Evolutionary conservation across 2,797 vertebrate genomes (phyloP).

Genomic region (Ceyx erithaca): DNA sequence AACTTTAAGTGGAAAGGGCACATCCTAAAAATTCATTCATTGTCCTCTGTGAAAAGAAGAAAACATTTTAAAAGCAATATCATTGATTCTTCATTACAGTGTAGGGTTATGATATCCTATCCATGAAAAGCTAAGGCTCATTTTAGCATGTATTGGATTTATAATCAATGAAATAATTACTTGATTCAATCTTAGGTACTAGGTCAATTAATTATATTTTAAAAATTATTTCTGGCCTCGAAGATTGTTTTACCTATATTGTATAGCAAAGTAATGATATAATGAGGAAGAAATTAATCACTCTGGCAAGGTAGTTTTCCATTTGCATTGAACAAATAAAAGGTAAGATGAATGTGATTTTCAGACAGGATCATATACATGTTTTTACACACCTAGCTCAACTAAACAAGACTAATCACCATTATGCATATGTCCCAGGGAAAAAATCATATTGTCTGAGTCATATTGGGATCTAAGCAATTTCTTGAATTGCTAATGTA

Average conservation of each 20-base stretch:
- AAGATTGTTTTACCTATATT: conserved; percentile 74
- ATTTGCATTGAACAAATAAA: neutral
- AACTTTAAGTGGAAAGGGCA: neutral
- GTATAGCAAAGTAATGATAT: conserved; percentile 74
- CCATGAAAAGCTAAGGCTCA: conserved; percentile 66
- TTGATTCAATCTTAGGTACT: conserved; percentile 66
- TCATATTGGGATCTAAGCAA: neutral
- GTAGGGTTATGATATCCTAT: conserved; percentile 67
- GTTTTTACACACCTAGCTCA: neutral
- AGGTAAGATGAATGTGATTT: conserved; percentile 34
- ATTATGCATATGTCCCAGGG: neutral
- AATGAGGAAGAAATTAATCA: conserved; percentile 78
- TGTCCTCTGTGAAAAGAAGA: neutral
- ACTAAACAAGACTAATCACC: neutral
- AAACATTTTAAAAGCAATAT: neutral
- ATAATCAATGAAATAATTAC: conserved; percentile 80
- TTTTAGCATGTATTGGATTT: conserved; percentile 70
- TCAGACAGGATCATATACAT: conserved; percentile 39
- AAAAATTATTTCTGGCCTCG: conserved; percentile 66
- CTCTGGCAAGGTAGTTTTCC: conserved; percentile 63
- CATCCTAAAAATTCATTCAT: neutral
- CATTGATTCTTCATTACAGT: conserved; percentile 48
- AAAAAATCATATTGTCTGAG: neutral
- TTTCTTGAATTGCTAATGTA: conserved; percentile 22
- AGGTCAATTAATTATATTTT: conserved; percentile 74